Evolutionary conservation across 2,888 invertebrate species (phyloP), one percentile per base, ranked within the genome.

Genomic region (Leucoma salicis): DNA sequence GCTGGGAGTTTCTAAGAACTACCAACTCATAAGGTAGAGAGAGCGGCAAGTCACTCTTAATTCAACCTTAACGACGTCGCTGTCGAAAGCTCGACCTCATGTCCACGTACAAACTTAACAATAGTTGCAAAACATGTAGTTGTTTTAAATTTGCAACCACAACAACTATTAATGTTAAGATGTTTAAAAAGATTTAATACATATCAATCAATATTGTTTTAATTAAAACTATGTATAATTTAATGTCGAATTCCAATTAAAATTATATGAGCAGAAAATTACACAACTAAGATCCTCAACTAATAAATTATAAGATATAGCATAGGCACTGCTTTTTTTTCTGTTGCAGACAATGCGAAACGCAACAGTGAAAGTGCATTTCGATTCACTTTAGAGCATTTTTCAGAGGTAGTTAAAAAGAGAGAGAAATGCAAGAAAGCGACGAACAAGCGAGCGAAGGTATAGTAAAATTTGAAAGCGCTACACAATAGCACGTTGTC

Each of bases 401-500:
- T 87, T 89, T 87, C 88, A 86, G 87, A 73, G 68, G 67, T 70
- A 74, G 75, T 71, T 65, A 71, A 79, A 76, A 73, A 72, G 74
- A 77, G 76, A 77, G 81, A 81, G 84, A 85, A 84, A 81, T 80
- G 79, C 71, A 84, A 79, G 86, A 87, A 86, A 89, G 87, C 82
- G 84, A 80, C 74, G 69, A 52, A 68, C 74, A 68, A 74, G 70
- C 78, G 66, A 73, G 79, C 81, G 79, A 80, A 74, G 61, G 83
- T 79, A 78, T 72, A 81, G 83, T 82, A 82, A 82, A 88, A 87
- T 89, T 87, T 88, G 88, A 88, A 89, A 89, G 88, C 89, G 88
- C 87, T 75, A 85, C 80, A 88, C 88, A 89, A 88, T 88, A 82
- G 87, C 82, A 78, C 82, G 87, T 88, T 88, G 89, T 87, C 87